A percentile compares a stretch with the other conserved stretches of the same genome.
phyloP scores from a whole-genome alignment of 2,797 vertebrate genomes.

The Chiroxiphia lanceolata region DNA sequence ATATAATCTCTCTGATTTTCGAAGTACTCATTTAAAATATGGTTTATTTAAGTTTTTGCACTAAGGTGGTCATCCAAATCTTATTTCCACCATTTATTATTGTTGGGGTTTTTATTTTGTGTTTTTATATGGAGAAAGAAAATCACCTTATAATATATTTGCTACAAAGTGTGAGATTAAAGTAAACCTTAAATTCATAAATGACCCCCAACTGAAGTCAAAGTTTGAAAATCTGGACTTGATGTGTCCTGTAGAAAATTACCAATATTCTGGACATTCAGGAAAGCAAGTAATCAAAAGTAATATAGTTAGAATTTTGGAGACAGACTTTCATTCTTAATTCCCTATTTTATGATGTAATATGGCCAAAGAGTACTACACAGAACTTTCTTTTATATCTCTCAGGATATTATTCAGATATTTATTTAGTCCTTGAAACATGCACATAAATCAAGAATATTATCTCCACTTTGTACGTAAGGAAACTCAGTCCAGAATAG shows the following conservation, averaged over 20 bases:
- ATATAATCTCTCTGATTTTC: neutral
- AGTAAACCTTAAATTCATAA: constrained; percentile 10
- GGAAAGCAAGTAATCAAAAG: neutral
- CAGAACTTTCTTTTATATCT: neutral
- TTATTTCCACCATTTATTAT: neutral
- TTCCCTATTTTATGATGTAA: neutral
- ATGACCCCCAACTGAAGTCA: neutral
- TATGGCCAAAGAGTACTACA: neutral
- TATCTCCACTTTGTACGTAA: neutral
- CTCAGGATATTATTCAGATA: neutral
- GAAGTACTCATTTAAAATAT: neutral
- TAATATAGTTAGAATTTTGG: neutral
- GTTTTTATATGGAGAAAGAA: neutral
- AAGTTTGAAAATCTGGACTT: neutral
- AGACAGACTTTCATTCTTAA: neutral
- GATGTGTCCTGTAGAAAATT: neutral
- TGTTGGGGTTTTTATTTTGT: fast-evolving
- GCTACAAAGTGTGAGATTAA: neutral
- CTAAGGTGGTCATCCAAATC: neutral
- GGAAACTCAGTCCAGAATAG: neutral
- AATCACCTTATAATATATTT: neutral
- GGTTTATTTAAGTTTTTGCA: neutral
- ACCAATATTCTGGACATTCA: neutral
- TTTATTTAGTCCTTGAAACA: neutral
- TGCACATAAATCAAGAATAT: neutral